A percentile compares a stretch with the other conserved stretches of the same genome.
Conservation (phyloP, 2,797 vertebrate species). For the Pseudomugil gertrudae region DNA sequence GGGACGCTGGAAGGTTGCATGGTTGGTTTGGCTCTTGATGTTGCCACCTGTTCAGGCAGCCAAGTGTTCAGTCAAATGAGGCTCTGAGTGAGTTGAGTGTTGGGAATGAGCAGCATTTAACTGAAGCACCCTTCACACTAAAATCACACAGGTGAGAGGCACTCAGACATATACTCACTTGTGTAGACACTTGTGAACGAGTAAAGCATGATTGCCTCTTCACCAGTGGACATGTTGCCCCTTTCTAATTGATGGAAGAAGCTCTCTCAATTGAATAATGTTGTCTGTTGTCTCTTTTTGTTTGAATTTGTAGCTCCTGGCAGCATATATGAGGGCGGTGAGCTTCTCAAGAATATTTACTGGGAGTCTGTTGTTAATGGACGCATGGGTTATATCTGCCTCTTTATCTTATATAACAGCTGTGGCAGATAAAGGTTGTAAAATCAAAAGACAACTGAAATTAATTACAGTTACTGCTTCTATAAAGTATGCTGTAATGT, state of each 20-base stretch:
- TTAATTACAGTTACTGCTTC: no score
- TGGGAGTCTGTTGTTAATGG: not conserved
- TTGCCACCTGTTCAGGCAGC: slow-evolving; percentile 66
- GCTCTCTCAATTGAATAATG: slow-evolving; percentile 18
- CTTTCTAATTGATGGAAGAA: slow-evolving; percentile 49
- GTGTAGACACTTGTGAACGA: slow-evolving; percentile 52
- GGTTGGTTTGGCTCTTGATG: slow-evolving; percentile 60
- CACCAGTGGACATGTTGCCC: slow-evolving; percentile 25
- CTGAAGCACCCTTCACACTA: slow-evolving; percentile 76
- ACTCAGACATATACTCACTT: slow-evolving; percentile 62
- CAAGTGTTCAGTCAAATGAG: slow-evolving; percentile 67
- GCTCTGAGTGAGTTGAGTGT: slow-evolving; percentile 53
- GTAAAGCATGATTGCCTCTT: slow-evolving; percentile 61
- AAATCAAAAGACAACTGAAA: no score
- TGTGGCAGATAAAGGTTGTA: no score
- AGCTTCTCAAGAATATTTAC: not conserved
- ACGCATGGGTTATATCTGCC: no score
- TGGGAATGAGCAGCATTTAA: slow-evolving; percentile 65
- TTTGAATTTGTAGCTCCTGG: slow-evolving; percentile 20
- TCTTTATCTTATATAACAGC: no score
- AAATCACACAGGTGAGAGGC: slow-evolving; percentile 74
- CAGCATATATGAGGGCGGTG: not conserved
- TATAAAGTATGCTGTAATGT: no score
- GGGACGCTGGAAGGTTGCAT: slow-evolving; percentile 49
- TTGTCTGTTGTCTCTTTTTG: slow-evolving; percentile 7